Conservation (phyloP, 2,113 vertebrate genomes). For the Sinocyclocheilus maitianheensis region DNA sequence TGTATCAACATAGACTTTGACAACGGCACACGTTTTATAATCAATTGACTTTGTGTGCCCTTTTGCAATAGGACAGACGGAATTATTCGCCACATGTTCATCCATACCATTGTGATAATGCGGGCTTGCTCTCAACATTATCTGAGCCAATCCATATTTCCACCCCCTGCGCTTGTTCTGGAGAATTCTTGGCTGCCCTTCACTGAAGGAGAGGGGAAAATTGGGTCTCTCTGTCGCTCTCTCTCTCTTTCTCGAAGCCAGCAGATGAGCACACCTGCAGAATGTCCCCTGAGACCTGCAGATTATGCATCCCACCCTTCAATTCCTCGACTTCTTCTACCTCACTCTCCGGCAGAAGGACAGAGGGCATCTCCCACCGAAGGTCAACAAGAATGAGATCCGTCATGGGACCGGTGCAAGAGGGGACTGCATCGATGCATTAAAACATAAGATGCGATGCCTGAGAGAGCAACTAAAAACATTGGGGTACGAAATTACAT, state of each 20-base stretch:
- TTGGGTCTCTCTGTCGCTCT: constrained; percentile 52
- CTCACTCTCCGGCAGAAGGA: constrained; percentile 54
- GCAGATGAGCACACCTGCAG: constrained; percentile 50
- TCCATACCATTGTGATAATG: constrained; percentile 38
- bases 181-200: constrained; percentile 66
- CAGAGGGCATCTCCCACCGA: constrained; percentile 57
- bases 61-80: neutral
- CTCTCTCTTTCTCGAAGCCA: neutral
- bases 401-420: constrained; percentile 50
- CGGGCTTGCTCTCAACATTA: constrained; percentile 38
- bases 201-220: constrained; percentile 63
- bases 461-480: neutral
- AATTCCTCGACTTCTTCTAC: neutral
- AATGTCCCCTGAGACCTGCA: constrained; percentile 67
- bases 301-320: constrained; percentile 28
- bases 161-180: constrained; percentile 37
- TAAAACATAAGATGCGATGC: constrained; percentile 14
- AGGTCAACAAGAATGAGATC: constrained; percentile 66
- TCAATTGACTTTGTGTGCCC: constrained; percentile 15
- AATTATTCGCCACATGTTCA: constrained; percentile 39
- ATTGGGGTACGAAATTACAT: neutral
- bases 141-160: constrained; percentile 45
- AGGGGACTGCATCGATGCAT: neutral
- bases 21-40: neutral
- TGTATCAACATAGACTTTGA: neutral